Evolutionary conservation across 2,888 invertebrate genomes (phyloP).

Genomic region (Cephalotes varians): DNA sequence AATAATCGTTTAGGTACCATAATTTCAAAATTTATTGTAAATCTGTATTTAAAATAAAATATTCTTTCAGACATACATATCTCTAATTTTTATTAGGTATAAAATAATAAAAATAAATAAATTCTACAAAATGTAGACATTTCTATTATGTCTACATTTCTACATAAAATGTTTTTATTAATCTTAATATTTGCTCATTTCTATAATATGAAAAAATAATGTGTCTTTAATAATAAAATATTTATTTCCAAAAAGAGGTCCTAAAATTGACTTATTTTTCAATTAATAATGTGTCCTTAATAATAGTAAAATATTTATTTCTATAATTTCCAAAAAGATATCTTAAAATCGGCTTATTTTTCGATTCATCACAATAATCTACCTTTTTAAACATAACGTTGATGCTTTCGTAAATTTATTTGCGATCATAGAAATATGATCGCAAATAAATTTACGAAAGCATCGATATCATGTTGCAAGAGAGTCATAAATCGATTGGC

Average conservation of each 20-base stretch:
- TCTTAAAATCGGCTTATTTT: neutral
- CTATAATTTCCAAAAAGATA: neutral
- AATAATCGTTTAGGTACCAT: neutral
- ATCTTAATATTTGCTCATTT: too few relatives aligned
- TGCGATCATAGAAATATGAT: neutral
- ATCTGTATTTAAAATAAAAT: neutral
- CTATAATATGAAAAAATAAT: too few relatives aligned
- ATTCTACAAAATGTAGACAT: too few relatives aligned
- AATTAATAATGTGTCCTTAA: too few relatives aligned
- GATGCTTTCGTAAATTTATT: too few relatives aligned
- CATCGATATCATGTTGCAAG: neutral
- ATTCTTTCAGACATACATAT: neutral
- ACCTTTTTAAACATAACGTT: too few relatives aligned
- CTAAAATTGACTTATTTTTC: neutral
- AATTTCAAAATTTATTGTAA: neutral
- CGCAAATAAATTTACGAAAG: neutral
- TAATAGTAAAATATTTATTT: neutral
- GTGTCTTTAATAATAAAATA: neutral
- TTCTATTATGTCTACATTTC: too few relatives aligned
- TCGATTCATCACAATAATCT: neutral
- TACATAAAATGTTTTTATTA: too few relatives aligned
- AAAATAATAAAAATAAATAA: too few relatives aligned
- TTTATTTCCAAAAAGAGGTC: neutral
- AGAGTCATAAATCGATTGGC: constrained; percentile 6
- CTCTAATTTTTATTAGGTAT: too few relatives aligned